Conservation (phyloP, 2,888 invertebrate species). For the Bellardia bayeri region DNA sequence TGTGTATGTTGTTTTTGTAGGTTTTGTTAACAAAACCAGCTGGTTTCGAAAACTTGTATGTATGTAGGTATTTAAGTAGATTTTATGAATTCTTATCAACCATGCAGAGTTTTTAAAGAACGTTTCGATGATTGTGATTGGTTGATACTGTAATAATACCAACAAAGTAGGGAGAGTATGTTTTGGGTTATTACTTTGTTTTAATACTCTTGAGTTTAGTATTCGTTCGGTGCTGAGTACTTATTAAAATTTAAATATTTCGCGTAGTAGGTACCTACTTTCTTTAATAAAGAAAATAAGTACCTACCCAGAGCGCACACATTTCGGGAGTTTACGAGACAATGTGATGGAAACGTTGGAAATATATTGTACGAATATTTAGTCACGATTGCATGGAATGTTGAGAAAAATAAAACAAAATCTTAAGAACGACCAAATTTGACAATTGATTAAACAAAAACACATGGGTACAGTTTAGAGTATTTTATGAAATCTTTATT, state of each 20-base stretch:
- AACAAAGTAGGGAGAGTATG: background rate
- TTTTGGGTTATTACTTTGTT: background rate
- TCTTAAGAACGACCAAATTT: too few relatives aligned
- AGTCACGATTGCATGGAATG: too few relatives aligned
- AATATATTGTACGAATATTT: too few relatives aligned
- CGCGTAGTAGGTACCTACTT: background rate
- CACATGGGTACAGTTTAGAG: too few relatives aligned
- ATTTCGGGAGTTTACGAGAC: too few relatives aligned
- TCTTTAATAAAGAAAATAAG: background rate
- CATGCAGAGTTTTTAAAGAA: slow-evolving; percentile 45
- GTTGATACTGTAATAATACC: slow-evolving; percentile 4
- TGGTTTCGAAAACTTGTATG: background rate
- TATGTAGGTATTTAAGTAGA: too few relatives aligned
- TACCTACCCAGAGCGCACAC: too few relatives aligned
- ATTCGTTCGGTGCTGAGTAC: slow-evolving; percentile 20
- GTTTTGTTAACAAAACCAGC: slow-evolving; percentile 23
- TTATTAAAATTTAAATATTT: background rate
- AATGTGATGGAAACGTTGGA: too few relatives aligned
- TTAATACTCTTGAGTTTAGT: slow-evolving; percentile 45
- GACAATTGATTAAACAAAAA: too few relatives aligned
- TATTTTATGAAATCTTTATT: too few relatives aligned
- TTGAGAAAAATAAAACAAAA: too few relatives aligned
- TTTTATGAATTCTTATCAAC: slow-evolving; percentile 34
- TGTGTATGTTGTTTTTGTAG: background rate
- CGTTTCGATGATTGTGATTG: slow-evolving; percentile 47